These are phyloP conservation scores for Cryptoblepharus egeriae DNA, from an alignment of 2,797 vertebrate genomes.

Conservation along the genomic window DNA sequence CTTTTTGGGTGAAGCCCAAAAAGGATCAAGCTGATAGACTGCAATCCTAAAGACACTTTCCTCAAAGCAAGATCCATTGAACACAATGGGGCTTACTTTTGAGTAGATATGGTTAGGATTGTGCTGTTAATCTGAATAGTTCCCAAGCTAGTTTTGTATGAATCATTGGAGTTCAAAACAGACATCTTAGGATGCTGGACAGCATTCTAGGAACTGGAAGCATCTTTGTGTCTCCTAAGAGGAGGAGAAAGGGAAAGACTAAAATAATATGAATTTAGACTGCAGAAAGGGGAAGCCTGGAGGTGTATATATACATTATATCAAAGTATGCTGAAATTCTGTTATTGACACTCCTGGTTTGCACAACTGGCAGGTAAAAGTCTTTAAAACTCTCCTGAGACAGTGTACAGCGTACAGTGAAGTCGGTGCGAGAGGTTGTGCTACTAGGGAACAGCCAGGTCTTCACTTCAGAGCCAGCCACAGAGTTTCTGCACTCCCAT, in stretches of 20 bases:
- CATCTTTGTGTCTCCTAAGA: neutral
- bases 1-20: too few species aligned
- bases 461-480: conserved; percentile 45
- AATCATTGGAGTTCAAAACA: neutral
- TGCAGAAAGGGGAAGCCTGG: neutral
- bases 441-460: conserved; percentile 33
- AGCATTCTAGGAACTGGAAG: neutral
- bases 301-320: neutral
- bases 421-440: neutral
- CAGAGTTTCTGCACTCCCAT: conserved; percentile 37
- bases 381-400: neutral
- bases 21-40: too few species aligned
- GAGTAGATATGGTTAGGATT: neutral
- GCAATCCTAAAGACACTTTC: too few species aligned
- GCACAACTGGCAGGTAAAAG: neutral
- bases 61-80: too few species aligned
- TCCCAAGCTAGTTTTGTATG: neutral
- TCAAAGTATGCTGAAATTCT: neutral
- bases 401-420: neutral
- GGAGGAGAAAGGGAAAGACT: neutral
- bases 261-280: neutral
- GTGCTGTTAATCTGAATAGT: neutral
- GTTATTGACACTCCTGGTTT: neutral
- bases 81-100: too few species aligned
- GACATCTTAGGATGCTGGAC: neutral